Evolutionary conservation across 2,888 invertebrate species (phyloP).

Genomic region (Yponomeuta cagnagella): DNA sequence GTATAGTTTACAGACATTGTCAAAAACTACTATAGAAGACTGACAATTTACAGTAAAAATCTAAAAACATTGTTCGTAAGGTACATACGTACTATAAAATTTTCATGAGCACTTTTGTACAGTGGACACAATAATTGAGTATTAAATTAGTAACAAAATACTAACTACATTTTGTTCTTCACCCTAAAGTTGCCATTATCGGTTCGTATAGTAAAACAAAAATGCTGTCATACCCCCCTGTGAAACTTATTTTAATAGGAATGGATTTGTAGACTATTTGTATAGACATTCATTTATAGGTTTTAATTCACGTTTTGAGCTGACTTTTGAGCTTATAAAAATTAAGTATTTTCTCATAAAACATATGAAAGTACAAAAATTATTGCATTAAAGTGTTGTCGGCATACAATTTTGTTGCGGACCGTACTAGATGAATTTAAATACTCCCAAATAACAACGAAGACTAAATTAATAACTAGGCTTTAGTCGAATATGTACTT

Average conservation of each 20-base stretch:
- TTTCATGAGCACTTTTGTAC: background rate
- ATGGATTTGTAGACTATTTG: constrained; percentile 44
- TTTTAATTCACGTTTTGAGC: constrained; percentile 54
- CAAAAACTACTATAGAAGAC: background rate
- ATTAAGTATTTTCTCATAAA: constrained; percentile 37
- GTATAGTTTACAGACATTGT: background rate
- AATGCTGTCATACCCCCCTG: background rate
- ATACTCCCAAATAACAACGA: constrained; percentile 22
- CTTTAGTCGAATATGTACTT: constrained; percentile 4
- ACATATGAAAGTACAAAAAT: background rate
- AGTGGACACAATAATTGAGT: background rate
- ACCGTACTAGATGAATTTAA: background rate
- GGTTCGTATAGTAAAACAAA: background rate
- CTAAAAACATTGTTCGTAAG: background rate
- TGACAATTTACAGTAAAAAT: background rate
- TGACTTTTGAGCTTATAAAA: constrained; percentile 68
- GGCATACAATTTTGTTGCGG: background rate
- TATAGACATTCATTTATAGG: constrained; percentile 51
- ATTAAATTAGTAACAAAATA: background rate
- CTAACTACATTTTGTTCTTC: background rate
- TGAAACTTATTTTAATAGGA: constrained; percentile 55
- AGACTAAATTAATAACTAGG: background rate
- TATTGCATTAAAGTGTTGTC: background rate
- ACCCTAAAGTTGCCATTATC: background rate
- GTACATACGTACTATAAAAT: background rate